These are phyloP conservation scores for Scotopteryx bipunctaria DNA, from an alignment of 2,888 invertebrate species.

Conservation along the genomic window DNA sequence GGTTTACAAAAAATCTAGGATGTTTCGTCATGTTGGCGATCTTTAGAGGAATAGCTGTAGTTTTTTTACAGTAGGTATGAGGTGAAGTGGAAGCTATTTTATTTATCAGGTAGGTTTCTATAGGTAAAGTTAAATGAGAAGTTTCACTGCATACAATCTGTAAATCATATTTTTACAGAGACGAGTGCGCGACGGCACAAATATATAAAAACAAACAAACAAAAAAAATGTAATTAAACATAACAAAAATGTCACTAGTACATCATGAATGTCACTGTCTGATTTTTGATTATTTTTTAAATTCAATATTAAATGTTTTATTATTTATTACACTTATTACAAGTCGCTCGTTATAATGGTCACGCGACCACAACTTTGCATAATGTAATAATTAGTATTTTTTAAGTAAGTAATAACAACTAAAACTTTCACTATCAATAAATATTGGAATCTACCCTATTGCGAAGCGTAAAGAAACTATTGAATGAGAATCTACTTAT, in stretches of 20 bases:
- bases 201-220: conserved; percentile 20
- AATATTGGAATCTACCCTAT: conserved; percentile 66
- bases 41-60: neutral
- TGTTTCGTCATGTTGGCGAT: neutral
- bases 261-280: conserved; percentile 53
- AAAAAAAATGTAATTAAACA: conserved; percentile 43
- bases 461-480: conserved; percentile 72
- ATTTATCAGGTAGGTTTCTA: no score
- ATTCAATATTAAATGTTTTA: conserved; percentile 59
- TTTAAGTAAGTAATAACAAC: conserved; percentile 55
- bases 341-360: conserved; percentile 51
- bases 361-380: conserved; percentile 40
- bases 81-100: neutral
- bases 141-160: conserved; percentile 63
- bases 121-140: neutral
- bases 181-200: conserved; percentile 53
- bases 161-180: conserved; percentile 67
- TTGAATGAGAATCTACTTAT: conserved; percentile 69
- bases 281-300: conserved; percentile 49
- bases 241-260: conserved; percentile 49
- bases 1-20: neutral
- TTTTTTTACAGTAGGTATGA: neutral
- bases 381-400: conserved; percentile 45
- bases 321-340: conserved; percentile 64
- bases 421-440: conserved; percentile 57